These are phyloP conservation scores for Aleiodes testaceus DNA, from an alignment of 2,888 invertebrate species.

Conservation along the genomic window DNA sequence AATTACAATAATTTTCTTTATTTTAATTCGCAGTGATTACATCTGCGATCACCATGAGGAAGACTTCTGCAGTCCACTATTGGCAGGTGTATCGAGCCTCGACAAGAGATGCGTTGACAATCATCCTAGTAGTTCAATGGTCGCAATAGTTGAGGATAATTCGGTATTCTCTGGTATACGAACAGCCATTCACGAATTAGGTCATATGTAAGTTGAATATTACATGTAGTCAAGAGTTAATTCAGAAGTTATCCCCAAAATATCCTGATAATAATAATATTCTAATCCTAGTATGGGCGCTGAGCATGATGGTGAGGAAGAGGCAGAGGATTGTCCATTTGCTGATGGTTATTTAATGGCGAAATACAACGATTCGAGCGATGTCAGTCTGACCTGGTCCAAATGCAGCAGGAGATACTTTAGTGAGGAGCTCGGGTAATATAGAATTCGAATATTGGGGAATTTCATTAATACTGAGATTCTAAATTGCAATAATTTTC, in stretches of 20 bases:
- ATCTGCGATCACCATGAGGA: not conserved
- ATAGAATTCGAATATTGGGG: not conserved
- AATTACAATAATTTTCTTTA: not conserved
- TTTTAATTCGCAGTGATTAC: not conserved
- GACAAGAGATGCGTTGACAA: conserved; percentile 1
- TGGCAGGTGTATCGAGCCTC: conserved; percentile 17
- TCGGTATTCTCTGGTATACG: conserved; percentile 3
- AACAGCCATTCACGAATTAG: conserved; percentile 12
- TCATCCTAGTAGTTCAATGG: conserved; percentile 5
- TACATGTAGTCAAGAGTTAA: not conserved
- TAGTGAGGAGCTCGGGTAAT: not conserved
- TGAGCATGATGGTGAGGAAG: conserved; percentile 6
- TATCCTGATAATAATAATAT: not conserved
- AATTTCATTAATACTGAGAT: too few relatives aligned
- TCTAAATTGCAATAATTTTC: not conserved
- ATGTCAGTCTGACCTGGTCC: conserved; percentile 1
- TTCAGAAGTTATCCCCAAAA: too few relatives aligned
- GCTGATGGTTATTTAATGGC: conserved; percentile 7
- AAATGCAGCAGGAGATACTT: not conserved
- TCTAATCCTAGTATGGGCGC: conserved; percentile 9
- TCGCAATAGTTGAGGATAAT: conserved; percentile 16
- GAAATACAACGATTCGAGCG: conserved; percentile 1
- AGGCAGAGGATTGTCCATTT: conserved; percentile 1
- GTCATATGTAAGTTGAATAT: conserved; percentile 18
- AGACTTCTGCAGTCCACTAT: conserved; percentile 2